Evolutionary conservation across 2,797 vertebrate species (phyloP).

Genomic region (Sternotherus odoratus): DNA sequence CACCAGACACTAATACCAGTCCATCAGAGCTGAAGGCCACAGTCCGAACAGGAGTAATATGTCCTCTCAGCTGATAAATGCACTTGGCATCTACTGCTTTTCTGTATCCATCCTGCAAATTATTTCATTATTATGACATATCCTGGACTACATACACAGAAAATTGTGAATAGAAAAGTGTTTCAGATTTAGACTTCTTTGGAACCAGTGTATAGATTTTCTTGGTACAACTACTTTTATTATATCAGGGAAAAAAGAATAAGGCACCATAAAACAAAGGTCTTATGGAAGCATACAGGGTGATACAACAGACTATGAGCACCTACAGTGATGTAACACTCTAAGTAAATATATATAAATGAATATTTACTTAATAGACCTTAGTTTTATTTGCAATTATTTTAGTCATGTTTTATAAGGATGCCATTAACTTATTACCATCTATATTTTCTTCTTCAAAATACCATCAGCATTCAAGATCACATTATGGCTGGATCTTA

Average conservation of each 20-base stretch:
- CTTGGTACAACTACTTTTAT: constrained; percentile 2
- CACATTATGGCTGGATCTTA: not conserved
- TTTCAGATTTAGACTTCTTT: constrained; percentile 7
- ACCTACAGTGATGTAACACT: fast-evolving
- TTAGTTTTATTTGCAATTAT: not conserved
- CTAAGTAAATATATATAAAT: not conserved
- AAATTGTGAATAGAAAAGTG: not conserved
- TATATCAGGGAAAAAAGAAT: not conserved
- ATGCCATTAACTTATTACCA: not conserved
- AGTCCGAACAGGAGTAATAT: constrained; percentile 93
- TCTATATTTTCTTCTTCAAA: not conserved
- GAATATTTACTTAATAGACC: not conserved
- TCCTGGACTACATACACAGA: not conserved
- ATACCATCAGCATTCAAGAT: not conserved
- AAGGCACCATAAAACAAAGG: not conserved
- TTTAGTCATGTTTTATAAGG: not conserved
- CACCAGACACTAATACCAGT: constrained; percentile 92
- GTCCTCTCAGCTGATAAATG: constrained; percentile 93
- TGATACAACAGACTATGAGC: not conserved
- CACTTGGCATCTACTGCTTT: constrained; percentile 82
- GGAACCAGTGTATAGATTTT: not conserved
- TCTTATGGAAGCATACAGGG: not conserved
- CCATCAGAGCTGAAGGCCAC: constrained; percentile 95
- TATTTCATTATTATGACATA: constrained; percentile 39
- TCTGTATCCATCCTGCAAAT: constrained; percentile 79